Evolutionary conservation across 2,113 vertebrate species (phyloP).

Genomic region (Festucalex cinctus): DNA sequence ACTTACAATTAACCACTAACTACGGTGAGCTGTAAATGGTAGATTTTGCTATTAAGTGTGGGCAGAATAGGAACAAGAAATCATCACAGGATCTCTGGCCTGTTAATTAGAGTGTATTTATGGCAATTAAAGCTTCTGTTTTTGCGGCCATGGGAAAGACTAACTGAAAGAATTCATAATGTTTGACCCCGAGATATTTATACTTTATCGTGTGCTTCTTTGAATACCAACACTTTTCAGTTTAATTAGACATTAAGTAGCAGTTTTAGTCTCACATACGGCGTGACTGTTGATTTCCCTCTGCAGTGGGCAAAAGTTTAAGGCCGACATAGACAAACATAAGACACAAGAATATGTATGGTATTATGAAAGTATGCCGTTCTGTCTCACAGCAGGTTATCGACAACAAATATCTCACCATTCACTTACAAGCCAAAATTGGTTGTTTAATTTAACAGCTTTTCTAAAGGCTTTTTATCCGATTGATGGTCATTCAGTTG

Average conservation of each 20-base stretch:
- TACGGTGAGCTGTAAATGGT: slow-evolving; percentile 53
- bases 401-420: slow-evolving; percentile 56
- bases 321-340: slow-evolving; percentile 1
- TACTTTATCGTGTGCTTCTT: slow-evolving; percentile 21
- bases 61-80: slow-evolving; percentile 25
- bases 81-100: slow-evolving; percentile 50
- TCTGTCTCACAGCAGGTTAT: slow-evolving; percentile 35
- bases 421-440: slow-evolving; percentile 69
- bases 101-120: slow-evolving; percentile 66
- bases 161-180: slow-evolving; percentile 56
- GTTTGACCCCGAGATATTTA: slow-evolving; percentile 47
- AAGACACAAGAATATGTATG: no score
- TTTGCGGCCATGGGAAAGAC: slow-evolving; percentile 33
- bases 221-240: slow-evolving; percentile 39
- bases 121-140: slow-evolving; percentile 55
- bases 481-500: slow-evolving; percentile 53
- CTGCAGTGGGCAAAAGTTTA: slow-evolving; percentile 2
- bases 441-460: slow-evolving; percentile 68
- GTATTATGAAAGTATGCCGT: slow-evolving; percentile 8
- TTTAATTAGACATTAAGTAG: not conserved
- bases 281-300: not conserved
- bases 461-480: slow-evolving; percentile 43
- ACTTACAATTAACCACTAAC: slow-evolving; percentile 55
- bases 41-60: slow-evolving; percentile 50
- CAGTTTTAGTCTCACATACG: slow-evolving; percentile 3